Base-by-base conservation (phyloP, 1,140 invertebrate genomes). In the Caenorhabditis inopinata region DNA sequence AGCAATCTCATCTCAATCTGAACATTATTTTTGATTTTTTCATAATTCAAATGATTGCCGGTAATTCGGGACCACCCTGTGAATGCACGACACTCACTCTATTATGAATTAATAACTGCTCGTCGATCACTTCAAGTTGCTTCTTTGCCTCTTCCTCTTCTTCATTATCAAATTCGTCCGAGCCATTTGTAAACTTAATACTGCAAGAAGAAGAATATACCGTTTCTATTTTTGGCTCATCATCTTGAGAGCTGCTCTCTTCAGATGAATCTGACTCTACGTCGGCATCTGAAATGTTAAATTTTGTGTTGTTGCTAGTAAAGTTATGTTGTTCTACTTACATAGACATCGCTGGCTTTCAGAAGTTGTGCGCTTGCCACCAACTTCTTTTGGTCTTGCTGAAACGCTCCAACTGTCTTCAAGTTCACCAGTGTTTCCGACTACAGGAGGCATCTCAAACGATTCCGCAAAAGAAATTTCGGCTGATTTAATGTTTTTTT, bases 231-330 rank as follows among this genome's bases (percentile, higher is more conserved):
- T 2, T 25, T 7, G 49, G 9, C 9, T 0, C n/a, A 12, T 68
- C 32, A 58, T 11, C 46, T 32, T 76, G 84, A 23, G 62, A 48
- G 27, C 46, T 80, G 45, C 29, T 79, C 38, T 75, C 49, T 76
- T 49, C 58, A 23, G 74, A 25, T 2, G 29, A 80, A 23, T 80
- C 83, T 21, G 38, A 68, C 5, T 58, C 78, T 81, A 32, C 58
- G 49, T 86, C 84, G 23, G 29, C 58, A 42, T 68, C 58, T 68
- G 18, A 38, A 68, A 53, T 42, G 14, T 42, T 42, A 14, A 42
- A 7, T 42, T 42, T 5, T 42, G 38, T 14, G 5, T 42, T 7
- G 38, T 42, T 42, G 5, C 5, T 7, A 42, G 5, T 14, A 42
- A 42, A 42, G 14, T 42, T 42, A 14, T n/a, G n/a, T n/a, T n/a